Evolutionary conservation across 2,888 invertebrate genomes (phyloP).

Genomic region (Lasioglossum figueresi): DNA sequence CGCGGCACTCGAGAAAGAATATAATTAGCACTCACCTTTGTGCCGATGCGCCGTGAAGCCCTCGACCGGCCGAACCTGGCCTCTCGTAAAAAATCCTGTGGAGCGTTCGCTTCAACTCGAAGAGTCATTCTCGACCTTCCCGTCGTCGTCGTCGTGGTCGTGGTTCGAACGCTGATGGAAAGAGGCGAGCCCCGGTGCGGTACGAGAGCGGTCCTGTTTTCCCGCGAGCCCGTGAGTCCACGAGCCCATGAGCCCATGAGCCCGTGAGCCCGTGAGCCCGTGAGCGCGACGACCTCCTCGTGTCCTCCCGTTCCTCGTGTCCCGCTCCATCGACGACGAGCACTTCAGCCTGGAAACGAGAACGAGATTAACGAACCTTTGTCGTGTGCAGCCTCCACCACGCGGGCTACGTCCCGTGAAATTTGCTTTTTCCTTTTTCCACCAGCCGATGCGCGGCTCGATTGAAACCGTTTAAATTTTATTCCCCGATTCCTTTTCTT

Average conservation of each 20-base stretch:
- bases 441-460: not conserved
- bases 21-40: constrained; percentile 78
- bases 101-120: constrained; percentile 58
- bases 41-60: constrained; percentile 54
- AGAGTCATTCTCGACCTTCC: constrained; percentile 67
- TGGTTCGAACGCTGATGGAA: constrained; percentile 37
- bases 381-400: constrained; percentile 7
- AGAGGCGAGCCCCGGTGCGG: constrained; percentile 20
- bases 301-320: constrained; percentile 16
- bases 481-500: not conserved
- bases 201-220: constrained; percentile 31
- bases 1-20: constrained; percentile 74
- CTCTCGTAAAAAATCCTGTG: constrained; percentile 65
- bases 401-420: not conserved
- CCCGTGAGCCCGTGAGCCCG: constrained; percentile 1
- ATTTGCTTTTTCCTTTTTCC: not conserved
- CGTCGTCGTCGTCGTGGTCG: constrained; percentile 9
- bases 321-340: constrained; percentile 39
- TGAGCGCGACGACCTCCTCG: constrained; percentile 44
- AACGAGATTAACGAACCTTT: constrained; percentile 58
- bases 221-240: constrained; percentile 42
- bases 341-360: constrained; percentile 48
- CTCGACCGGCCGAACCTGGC: constrained; percentile 63
- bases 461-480: constrained; percentile 47
- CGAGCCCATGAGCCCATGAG: constrained; percentile 30